Evolutionary conservation across 1,140 invertebrate genomes (phyloP), one percentile per base, ranked within the genome.

Genomic region (Hyphantria cunea): DNA sequence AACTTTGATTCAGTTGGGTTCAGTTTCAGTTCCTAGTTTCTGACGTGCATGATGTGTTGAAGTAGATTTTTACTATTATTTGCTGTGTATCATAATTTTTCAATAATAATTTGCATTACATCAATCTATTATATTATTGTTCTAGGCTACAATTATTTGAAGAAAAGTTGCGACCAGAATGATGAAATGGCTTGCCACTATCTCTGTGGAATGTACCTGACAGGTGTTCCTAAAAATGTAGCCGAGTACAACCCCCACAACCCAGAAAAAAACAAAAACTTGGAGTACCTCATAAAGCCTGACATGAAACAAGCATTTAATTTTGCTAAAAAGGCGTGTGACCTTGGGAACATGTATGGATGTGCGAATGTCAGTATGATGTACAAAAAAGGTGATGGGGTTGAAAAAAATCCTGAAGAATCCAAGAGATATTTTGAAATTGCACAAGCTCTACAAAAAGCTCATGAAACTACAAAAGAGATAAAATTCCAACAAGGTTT

Each of bases 331-430:
- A 95, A 94, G 81, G 95, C 94, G 0, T 98, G 97, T 84, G 94
- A 97, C 67, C 79, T 95, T 8, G 95, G 94, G 3, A 95, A 97
- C 83, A 93, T 96, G 56, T 95, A 95, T 78, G 96, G 96, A 0
- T 98, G 97, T 91, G 94, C 94, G 0, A 98, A 98, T 92, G 78
- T 98, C 0, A 95, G 96, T 68, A 93, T 95, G 70, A 96, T 97
- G 96, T 96, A 97, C 79, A 89, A 89, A 11, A 92, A 92, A 61
- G 95, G 95, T 12, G 94, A 95, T 53, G 95, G 96, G 0, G 94
- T 94, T 0, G 92, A 94, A 50, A 94, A 96, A 76, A 94, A 96
- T 86, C 63, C 90, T 41, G 92, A 94, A 58, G 79, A 96, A 69
- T 94, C 96, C 0, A 93, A 95, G 37, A 91, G 93, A 44, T 97